A percentile compares a stretch with the other conserved stretches of the same genome.
phyloP scores from a whole-genome alignment of 2,113 vertebrate species.

The Silurus asotus region DNA sequence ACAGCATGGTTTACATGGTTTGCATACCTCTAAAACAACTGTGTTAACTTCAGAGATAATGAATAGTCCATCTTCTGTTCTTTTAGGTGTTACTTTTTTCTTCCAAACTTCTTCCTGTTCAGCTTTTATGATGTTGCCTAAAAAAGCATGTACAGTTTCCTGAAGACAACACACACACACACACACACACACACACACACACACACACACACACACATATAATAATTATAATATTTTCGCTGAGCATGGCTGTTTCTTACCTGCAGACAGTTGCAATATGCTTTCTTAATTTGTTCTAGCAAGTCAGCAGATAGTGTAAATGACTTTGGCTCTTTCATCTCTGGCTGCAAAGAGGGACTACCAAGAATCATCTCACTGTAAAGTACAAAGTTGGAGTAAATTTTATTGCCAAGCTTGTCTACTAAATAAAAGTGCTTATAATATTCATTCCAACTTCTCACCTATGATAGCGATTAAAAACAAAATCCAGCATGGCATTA shows the following conservation, averaged over 20 bases:
- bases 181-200: too few relatives aligned
- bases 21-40: slow-evolving; percentile 39
- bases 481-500: slow-evolving; percentile 67
- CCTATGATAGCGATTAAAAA: slow-evolving; percentile 68
- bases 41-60: slow-evolving; percentile 33
- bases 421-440: not conserved
- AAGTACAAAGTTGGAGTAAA: not conserved
- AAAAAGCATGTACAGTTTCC: slow-evolving; percentile 10
- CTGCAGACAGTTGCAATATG: slow-evolving; percentile 30
- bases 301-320: slow-evolving; percentile 11
- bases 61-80: slow-evolving; percentile 15
- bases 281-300: slow-evolving; percentile 26
- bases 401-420: not conserved
- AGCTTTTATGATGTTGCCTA: slow-evolving; percentile 33
- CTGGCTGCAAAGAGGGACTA: slow-evolving; percentile 60
- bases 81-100: slow-evolving; percentile 20
- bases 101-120: slow-evolving; percentile 42
- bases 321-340: slow-evolving; percentile 52
- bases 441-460: slow-evolving; percentile 47
- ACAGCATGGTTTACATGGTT: not conserved
- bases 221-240: not conserved
- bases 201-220: too few relatives aligned
- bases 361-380: slow-evolving; percentile 68
- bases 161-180: slow-evolving; percentile 24
- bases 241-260: slow-evolving; percentile 10